Conservation (phyloP, 2,888 invertebrate species). For the Papilio gigon region DNA sequence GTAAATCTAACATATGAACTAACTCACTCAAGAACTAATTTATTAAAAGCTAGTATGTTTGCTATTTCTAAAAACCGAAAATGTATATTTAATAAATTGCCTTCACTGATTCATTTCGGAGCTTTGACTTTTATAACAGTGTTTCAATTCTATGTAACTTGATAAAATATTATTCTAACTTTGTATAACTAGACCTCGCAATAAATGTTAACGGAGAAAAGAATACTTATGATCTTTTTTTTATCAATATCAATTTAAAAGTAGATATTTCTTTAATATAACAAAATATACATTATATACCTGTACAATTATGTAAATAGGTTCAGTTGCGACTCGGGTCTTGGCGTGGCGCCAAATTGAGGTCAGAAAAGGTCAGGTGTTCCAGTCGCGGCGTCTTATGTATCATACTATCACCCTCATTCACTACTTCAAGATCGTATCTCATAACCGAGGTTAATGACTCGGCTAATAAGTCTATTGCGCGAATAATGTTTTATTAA, state of each 20-base stretch:
- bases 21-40: neutral
- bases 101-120: neutral
- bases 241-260: neutral
- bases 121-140: neutral
- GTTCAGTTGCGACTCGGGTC: neutral
- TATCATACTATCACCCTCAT: neutral
- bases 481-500: neutral
- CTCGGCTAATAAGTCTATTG: neutral
- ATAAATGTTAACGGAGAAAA: too few relatives aligned
- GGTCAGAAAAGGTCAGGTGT: constrained; percentile 30
- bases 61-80: neutral
- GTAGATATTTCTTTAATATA: neutral
- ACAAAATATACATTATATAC: neutral
- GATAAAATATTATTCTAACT: neutral
- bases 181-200: neutral
- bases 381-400: neutral
- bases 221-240: neutral
- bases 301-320: neutral
- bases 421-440: neutral
- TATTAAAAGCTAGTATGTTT: neutral
- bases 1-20: too few relatives aligned
- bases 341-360: constrained; percentile 15
- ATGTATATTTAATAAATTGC: neutral
- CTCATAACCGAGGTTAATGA: neutral
- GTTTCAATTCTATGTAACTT: neutral